Evolutionary conservation across 2,888 invertebrate genomes (phyloP), one percentile per base, ranked within the genome.

Genomic region (Lomographa bimaculata): DNA sequence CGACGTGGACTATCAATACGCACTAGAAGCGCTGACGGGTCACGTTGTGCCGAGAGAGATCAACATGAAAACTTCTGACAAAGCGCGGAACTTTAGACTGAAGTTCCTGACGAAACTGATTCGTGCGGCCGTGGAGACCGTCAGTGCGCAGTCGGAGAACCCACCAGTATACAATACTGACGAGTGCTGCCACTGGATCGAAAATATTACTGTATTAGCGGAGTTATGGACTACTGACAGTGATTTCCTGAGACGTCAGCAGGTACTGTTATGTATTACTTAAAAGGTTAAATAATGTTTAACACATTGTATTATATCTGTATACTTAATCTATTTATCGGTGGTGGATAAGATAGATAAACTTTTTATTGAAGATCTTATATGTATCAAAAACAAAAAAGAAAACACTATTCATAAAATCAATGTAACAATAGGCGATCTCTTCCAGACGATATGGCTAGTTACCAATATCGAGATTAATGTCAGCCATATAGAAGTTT

Each of bases 91-190:
- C 45, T 90, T 91, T 2, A 89, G 97, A 44, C 91, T 91, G 57
- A 93, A 93, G 54, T 96, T 95, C 71, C 79, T 97, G 18, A 92
- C 92, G 27, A 93, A 93, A 63, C 91, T 95, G 3, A 93, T 96
- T 34, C 91, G 93, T 1, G 91, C 93, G 3, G 94, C 95, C 2
- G 92, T 96, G 64, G 94, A 95, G 61, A 92, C 93, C 2, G 93
- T 96, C 43, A 91, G 92, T 11, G 27, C 46, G 1, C 85, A 91
- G 41, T 90, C 91, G 39, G 90, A 92, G 14, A 77, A 85, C 44
- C 90, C 51, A 64, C 89, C 20, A 80, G 71, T 66, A 7, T 83
- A 82, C 37, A 70, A 85, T 32, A 71, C 67, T 48, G 67, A 67
- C 7, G 89, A 90, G 48, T 90, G 86, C 37, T 56, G 67, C 34